A percentile compares a stretch with the other conserved stretches of the same genome.
Evolutionary conservation across 2,888 invertebrate species (phyloP).

Genomic region (Pyrgus malvae): DNA sequence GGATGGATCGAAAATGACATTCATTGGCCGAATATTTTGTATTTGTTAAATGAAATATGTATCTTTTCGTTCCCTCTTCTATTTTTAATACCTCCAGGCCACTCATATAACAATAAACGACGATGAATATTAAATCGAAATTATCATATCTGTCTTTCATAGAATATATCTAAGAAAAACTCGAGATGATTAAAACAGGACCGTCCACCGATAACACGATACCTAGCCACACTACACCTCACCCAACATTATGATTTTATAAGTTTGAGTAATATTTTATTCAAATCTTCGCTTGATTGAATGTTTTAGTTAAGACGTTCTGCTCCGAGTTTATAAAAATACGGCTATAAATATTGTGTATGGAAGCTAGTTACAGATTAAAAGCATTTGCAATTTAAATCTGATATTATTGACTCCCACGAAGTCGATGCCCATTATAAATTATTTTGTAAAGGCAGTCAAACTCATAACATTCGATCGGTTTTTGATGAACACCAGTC

Average conservation of each 20-base stretch:
- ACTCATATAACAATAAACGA: too few species aligned
- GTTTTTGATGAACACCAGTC: not conserved
- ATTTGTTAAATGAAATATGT: too few species aligned
- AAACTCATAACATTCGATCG: conserved; percentile 6
- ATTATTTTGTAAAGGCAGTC: conserved; percentile 9
- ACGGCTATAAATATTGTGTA: conserved; percentile 38
- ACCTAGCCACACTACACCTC: conserved; percentile 4
- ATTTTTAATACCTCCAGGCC: too few species aligned
- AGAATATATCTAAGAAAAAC: too few species aligned
- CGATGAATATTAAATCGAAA: too few species aligned
- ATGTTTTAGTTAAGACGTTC: conserved; percentile 62
- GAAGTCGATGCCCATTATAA: conserved; percentile 26
- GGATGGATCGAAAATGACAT: too few species aligned
- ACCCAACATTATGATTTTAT: conserved; percentile 74
- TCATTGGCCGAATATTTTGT: too few species aligned
- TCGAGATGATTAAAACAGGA: too few species aligned
- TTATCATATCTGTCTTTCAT: too few species aligned
- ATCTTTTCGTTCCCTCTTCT: too few species aligned
- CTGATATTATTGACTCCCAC: conserved; percentile 32
- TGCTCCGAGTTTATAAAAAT: conserved; percentile 36
- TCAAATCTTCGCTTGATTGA: conserved; percentile 77
- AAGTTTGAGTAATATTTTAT: conserved; percentile 78
- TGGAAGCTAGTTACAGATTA: conserved; percentile 34
- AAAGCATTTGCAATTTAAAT: conserved; percentile 56
- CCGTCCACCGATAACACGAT: not conserved